Base-by-base conservation (phyloP, 2,113 vertebrate species). In the Parus major region DNA sequence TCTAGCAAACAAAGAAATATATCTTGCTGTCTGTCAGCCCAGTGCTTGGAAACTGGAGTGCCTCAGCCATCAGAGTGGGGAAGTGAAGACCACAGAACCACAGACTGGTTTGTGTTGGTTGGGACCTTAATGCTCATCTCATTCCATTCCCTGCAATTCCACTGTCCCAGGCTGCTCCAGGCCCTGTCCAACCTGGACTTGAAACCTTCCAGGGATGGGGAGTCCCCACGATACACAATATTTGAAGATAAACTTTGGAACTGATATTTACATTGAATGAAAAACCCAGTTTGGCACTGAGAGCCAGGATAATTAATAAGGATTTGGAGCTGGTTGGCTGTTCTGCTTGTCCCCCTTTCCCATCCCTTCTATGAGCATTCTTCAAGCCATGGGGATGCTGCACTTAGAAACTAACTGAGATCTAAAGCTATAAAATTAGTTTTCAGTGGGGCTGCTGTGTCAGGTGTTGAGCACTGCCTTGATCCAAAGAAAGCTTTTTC, bases 41-140 rank as follows among this genome's bases (percentile, higher is more conserved):
- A 23, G 44, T 29, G 36, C 50, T 10, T 63, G 78, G n/a, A 71
- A 50, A 50, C 31, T 63, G 10, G 33, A 36, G 33, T 15, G 22
- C 44, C 59, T 64, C n/a, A 33, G 33, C 17, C 6, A 0, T 50
- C 0, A 0, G 33, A 57, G 22, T 8, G 9, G 59, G 49, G 53
- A 82, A 25, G n/a, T 73, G 46, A 13, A 64, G 44, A 33, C 47
- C 28, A 29, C 36, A 81, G 69, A 75, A 17, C 23, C 69, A 50
- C 60, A 59, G 44, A n/a, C 4, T 66, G 39, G 28, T n/a, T 52
- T 82, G 52, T 12, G 5, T 8, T 75, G 39, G 69, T 46, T n/a
- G 16, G 69, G 33, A n/a, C 39, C 33, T n/a, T 29, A 46, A 68
- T 29, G 53, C 24, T 29, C n/a, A 18, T 50, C 77, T n/a, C 14